Evolutionary conservation across 2,888 invertebrate genomes (phyloP), one percentile per base, ranked within the genome.

Genomic region (Tipula unca): DNA sequence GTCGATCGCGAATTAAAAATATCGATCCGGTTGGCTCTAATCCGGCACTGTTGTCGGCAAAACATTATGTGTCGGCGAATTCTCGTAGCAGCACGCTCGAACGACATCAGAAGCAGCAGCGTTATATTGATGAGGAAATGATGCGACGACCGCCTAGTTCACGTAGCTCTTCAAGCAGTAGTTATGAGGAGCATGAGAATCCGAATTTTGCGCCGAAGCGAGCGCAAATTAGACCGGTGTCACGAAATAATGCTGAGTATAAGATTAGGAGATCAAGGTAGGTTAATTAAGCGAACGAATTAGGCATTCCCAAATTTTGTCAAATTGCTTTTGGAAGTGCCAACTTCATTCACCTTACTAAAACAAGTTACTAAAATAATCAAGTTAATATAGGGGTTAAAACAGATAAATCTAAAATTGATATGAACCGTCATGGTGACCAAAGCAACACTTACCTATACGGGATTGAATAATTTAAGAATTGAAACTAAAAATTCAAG

Each of bases 91-190:
- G 89, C 54, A 91, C 91, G 1, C 86, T 91, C 6, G 91, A 91
- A 87, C 89, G 90, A 3, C 89, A 90, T 25, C 89, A 89, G 85
- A 88, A 90, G 20, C 82, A 85, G 3, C 29, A 82, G 17, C 48
- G 54, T 29, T 88, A 88, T 85, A 89, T 89, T 36, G 90, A 91
- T 13, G 90, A 90, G 85, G 88, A 29, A 48, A 29, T 35, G 17
- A 32, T 35, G n/a, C 48, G 85, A 54, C 87, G 88, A 13, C 90
- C 89, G 87, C 89, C 90, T 83, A 90, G 69, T 25, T 87, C 91
- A 10, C 88, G 91, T 29, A 91, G 91, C 86, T 91, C 91, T 4
- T 91, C 91, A 0, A 91, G 91, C 86, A 91, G 91, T 0, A 91
- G 91, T 69, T 91, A 91, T 86, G 91, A 90, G n/a, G 90, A 90